Percentiles rank a stretch among this genome's conserved stretches.
Evolutionary conservation across 1,140 invertebrate genomes (phyloP).

Genomic region (Drosophila gunungcola): DNA sequence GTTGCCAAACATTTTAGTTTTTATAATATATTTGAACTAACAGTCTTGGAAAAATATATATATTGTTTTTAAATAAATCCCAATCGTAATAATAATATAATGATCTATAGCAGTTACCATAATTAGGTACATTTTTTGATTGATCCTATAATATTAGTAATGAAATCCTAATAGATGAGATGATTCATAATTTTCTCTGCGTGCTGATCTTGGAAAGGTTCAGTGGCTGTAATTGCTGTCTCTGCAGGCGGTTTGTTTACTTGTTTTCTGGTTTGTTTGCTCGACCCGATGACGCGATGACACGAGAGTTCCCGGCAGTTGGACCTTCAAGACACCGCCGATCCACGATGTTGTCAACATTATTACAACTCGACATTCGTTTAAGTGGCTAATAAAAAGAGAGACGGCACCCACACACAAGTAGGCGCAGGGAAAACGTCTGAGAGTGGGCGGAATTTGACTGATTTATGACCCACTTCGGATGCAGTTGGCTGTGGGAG

Average conservation of each 20-base stretch:
- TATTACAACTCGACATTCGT: slow-evolving; percentile 61
- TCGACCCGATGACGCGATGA: slow-evolving; percentile 24
- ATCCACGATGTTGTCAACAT: slow-evolving; percentile 35
- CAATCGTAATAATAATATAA: too few species aligned
- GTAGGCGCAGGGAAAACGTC: slow-evolving; percentile 26
- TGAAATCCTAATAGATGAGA: too few species aligned
- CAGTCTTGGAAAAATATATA: too few species aligned
- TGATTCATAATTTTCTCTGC: not conserved
- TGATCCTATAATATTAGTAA: too few species aligned
- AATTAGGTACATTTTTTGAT: too few species aligned
- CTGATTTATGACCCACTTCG: slow-evolving; percentile 69
- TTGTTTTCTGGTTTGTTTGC: slow-evolving; percentile 35
- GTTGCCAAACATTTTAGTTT: too few species aligned
- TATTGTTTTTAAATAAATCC: too few species aligned
- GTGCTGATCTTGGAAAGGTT: slow-evolving; percentile 39
- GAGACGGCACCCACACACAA: slow-evolving; percentile 41
- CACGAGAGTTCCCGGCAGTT: slow-evolving; percentile 26
- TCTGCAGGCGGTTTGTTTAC: slow-evolving; percentile 13
- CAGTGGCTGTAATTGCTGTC: slow-evolving; percentile 38
- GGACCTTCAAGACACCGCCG: slow-evolving; percentile 36
- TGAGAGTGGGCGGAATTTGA: slow-evolving; percentile 64
- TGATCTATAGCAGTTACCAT: too few species aligned
- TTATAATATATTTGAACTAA: too few species aligned
- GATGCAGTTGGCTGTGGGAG: slow-evolving; percentile 63
- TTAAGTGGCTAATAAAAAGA: slow-evolving; percentile 69